Evolutionary conservation across 2,888 invertebrate genomes (phyloP).

Genomic region (Volucella bombylans): DNA sequence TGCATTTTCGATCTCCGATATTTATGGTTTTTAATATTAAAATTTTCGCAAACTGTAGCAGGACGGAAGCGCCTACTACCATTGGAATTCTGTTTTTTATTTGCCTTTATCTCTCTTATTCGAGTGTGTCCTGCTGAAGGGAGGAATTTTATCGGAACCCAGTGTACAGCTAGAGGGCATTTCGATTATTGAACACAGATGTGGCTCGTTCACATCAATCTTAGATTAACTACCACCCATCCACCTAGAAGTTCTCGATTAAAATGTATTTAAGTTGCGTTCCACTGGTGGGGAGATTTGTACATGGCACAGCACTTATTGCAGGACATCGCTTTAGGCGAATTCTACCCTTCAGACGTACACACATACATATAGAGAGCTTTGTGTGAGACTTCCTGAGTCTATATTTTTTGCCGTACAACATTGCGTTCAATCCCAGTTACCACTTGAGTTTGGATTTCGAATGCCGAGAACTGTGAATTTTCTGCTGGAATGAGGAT

Average conservation of each 20-base stretch:
- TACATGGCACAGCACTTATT: conserved; percentile 70
- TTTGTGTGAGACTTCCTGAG: not conserved
- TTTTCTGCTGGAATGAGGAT: not conserved
- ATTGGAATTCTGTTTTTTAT: conserved; percentile 42
- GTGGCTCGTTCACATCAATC: conserved; percentile 73
- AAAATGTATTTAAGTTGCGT: conserved; percentile 71
- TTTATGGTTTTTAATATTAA: conserved; percentile 74
- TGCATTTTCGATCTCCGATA: conserved; percentile 59
- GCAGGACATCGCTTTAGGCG: conserved; percentile 56
- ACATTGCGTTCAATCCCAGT: conserved; percentile 26
- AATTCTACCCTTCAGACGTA: not conserved
- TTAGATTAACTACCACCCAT: conserved; percentile 71
- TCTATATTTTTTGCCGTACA: not conserved
- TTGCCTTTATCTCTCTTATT: conserved; percentile 26
- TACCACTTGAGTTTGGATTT: conserved; percentile 49
- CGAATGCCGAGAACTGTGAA: conserved; percentile 11
- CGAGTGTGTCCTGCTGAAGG: conserved; percentile 17
- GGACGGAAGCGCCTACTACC: conserved; percentile 55
- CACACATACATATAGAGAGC: not conserved
- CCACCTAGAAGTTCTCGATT: conserved; percentile 63
- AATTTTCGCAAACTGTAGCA: conserved; percentile 63
- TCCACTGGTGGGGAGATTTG: conserved; percentile 36
- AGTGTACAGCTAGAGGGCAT: conserved; percentile 69
- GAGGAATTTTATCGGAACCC: conserved; percentile 64
- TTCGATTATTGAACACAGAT: conserved; percentile 74